phyloP scores from a whole-genome alignment of 2,888 invertebrate genomes.

The Xanthostigma xanthostigma region DNA sequence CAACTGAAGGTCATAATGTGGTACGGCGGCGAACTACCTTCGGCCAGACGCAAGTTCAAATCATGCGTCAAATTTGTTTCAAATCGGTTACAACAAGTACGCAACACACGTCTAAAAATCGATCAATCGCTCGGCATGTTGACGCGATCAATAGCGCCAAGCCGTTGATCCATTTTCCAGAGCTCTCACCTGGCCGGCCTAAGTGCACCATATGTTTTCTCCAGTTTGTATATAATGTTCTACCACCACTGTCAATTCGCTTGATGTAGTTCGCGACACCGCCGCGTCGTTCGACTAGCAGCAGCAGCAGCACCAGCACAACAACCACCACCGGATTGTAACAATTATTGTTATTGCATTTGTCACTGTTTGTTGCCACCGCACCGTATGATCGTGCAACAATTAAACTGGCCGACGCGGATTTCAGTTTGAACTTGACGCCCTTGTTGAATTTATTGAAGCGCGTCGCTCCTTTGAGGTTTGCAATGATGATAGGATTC shows the following conservation, averaged over 20 bases:
- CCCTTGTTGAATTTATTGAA: conserved; percentile 3
- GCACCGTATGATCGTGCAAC: neutral
- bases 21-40: too few species aligned
- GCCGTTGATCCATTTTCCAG: neutral
- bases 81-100: too few species aligned
- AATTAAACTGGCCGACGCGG: neutral
- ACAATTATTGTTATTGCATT: neutral
- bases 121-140: too few species aligned
- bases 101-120: too few species aligned
- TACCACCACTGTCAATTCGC: too few species aligned
- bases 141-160: too few species aligned
- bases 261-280: neutral
- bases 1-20: too few species aligned
- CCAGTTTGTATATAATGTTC: conserved; percentile 1
- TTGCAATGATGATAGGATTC: conserved; percentile 3
- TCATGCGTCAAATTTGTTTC: too few species aligned
- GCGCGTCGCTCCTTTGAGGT: neutral
- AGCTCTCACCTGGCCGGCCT: neutral
- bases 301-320: neutral
- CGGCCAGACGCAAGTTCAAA: too few species aligned
- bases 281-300: neutral
- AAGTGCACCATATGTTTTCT: conserved; percentile 6
- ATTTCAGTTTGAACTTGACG: conserved; percentile 5
- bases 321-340: neutral
- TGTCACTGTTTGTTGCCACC: neutral